Evolutionary conservation across 2,113 vertebrate species (phyloP).

Genomic region (Sinocyclocheilus maitianheensis): DNA sequence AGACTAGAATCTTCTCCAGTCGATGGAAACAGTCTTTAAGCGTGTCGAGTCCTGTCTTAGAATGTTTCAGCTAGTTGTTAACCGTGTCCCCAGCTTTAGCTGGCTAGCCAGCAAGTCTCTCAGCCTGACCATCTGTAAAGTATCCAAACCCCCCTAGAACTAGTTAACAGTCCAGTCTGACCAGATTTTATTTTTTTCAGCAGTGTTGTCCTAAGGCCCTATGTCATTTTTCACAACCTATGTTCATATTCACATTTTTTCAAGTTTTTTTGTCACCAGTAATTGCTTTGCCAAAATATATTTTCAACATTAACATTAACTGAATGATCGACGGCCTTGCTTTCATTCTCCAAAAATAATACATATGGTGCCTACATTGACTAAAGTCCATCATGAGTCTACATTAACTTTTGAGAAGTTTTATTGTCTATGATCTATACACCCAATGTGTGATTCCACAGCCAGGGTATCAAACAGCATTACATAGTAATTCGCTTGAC

Average conservation of each 20-base stretch:
- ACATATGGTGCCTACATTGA: not conserved
- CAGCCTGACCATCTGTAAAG: not conserved
- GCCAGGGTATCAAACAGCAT: conserved; percentile 3
- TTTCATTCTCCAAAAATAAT: no score
- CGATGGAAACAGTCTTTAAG: no score
- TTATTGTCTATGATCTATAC: not conserved
- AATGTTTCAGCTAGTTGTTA: no score
- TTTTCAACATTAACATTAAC: not conserved
- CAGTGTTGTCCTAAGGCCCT: not conserved
- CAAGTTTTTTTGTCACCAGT: not conserved
- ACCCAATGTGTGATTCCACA: not conserved
- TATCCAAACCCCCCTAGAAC: not conserved
- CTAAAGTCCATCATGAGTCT: not conserved
- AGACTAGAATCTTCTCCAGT: no score
- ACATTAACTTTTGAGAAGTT: not conserved
- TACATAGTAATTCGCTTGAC: not conserved
- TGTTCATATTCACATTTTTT: no score
- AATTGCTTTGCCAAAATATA: not conserved
- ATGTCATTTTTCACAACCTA: no score
- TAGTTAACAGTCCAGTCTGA: not conserved
- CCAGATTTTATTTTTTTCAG: not conserved
- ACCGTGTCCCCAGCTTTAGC: no score
- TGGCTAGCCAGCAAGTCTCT: no score
- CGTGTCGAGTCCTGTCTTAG: no score
- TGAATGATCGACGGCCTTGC: not conserved